Percentiles rank a stretch among this genome's conserved stretches.
These are phyloP conservation scores for Plectropomus leopardus DNA, from an alignment of 2,113 vertebrate genomes.

Conservation along the genomic window DNA sequence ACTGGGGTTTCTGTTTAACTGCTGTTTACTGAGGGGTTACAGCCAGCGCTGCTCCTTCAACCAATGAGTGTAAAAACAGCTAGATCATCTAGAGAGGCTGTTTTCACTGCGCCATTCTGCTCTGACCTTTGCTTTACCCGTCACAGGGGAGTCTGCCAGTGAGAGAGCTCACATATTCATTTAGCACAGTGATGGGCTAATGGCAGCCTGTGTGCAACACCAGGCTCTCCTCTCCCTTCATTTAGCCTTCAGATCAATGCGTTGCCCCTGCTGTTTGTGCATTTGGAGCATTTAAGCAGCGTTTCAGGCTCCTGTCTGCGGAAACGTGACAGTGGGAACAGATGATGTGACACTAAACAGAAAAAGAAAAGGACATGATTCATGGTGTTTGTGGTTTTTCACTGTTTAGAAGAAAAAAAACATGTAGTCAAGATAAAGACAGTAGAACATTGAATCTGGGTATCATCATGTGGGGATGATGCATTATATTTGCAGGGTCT, in stretches of 20 bases:
- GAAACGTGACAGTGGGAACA: not conserved
- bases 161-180: conserved; percentile 62
- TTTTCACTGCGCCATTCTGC: conserved; percentile 1
- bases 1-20: conserved; percentile 37
- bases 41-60: conserved; percentile 1
- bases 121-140: conserved; percentile 51
- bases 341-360: not conserved
- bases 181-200: conserved; percentile 53
- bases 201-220: conserved; percentile 65
- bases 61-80: conserved; percentile 39
- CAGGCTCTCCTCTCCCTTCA: conserved; percentile 39
- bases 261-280: conserved; percentile 32
- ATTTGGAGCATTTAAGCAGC: conserved; percentile 11
- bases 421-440: not conserved
- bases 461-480: conserved; percentile 20
- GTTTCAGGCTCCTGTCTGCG: conserved; percentile 14
- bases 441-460: not conserved
- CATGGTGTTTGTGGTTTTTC: conserved; percentile 2
- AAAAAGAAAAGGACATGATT: conserved; percentile 28
- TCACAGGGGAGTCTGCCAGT: conserved; percentile 47
- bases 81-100: conserved; percentile 35
- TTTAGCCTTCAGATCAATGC: conserved; percentile 68
- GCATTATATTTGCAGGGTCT: not conserved
- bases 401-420: not conserved
- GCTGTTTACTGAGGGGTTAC: conserved; percentile 21